Conservation (phyloP, 2,888 invertebrate genomes). For the Uropetala carovei region DNA sequence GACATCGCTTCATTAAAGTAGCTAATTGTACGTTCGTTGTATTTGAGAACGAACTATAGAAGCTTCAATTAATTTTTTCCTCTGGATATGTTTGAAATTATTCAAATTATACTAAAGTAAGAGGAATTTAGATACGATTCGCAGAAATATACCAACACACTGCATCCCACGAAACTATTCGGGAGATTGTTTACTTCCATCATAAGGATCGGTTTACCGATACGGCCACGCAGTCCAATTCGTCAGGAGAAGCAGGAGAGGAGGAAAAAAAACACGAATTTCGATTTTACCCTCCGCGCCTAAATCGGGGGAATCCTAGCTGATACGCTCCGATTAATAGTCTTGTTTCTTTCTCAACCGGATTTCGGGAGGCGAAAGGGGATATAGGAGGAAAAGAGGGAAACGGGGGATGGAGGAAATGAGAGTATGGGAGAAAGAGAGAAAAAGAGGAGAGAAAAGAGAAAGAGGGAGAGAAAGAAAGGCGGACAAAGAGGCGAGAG, state of each 20-base stretch:
- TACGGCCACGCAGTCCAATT: neutral
- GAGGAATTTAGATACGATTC: too few relatives aligned
- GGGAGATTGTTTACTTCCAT: neutral
- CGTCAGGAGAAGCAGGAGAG: neutral
- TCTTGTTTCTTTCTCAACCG: constrained; percentile 36
- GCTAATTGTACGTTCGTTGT: too few relatives aligned
- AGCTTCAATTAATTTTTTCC: too few relatives aligned
- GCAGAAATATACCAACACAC: too few relatives aligned
- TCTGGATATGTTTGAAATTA: too few relatives aligned
- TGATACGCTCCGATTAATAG: constrained; percentile 55
- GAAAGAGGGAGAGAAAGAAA: neutral
- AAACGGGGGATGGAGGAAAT: neutral
- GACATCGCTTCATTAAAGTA: too few relatives aligned
- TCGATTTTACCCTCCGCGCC: constrained; percentile 11
- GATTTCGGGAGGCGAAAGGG: neutral
- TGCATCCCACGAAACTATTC: neutral
- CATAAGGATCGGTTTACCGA: neutral
- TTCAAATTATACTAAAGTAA: too few relatives aligned
- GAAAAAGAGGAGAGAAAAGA: too few relatives aligned
- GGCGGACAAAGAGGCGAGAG: constrained; percentile 35
- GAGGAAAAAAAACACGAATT: constrained; percentile 48
- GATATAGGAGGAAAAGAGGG: neutral
- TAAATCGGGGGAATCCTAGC: constrained; percentile 16
- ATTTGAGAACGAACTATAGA: too few relatives aligned
- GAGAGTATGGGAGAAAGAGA: neutral